A percentile compares a stretch with the other conserved stretches of the same genome.
Evolutionary conservation across 2,888 invertebrate genomes (phyloP).

Genomic region (Thysanoteuthis rhombus): DNA sequence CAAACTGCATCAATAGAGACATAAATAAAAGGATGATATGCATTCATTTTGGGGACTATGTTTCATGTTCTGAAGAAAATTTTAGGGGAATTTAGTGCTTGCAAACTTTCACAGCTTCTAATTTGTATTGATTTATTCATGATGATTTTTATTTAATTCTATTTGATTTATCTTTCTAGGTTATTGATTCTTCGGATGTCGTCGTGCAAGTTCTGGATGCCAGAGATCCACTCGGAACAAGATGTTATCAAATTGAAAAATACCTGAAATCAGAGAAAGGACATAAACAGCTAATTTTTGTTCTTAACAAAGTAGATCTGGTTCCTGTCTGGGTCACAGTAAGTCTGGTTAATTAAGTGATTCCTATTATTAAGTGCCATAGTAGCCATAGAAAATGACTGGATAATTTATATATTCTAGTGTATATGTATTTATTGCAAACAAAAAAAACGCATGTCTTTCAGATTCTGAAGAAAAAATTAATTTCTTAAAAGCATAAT

Average conservation of each 20-base stretch:
- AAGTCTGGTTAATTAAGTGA: slow-evolving; percentile 46
- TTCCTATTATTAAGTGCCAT: too few relatives aligned
- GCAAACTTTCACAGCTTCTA: too few relatives aligned
- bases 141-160: background rate
- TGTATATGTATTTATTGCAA: too few relatives aligned
- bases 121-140: background rate
- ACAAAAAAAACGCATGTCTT: too few relatives aligned
- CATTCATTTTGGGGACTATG: too few relatives aligned
- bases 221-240: slow-evolving; percentile 94
- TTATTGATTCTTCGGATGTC: slow-evolving; percentile 96
- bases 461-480: too few relatives aligned
- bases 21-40: too few relatives aligned
- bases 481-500: too few relatives aligned
- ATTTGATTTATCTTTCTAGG: slow-evolving; percentile 60
- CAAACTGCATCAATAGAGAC: too few relatives aligned
- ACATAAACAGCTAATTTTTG: slow-evolving; percentile 96
- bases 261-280: slow-evolving; percentile 93
- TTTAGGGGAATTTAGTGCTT: background rate
- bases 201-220: slow-evolving; percentile 95
- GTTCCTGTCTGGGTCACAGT: slow-evolving; percentile 96
- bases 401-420: too few relatives aligned
- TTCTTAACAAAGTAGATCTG: slow-evolving; percentile 89
- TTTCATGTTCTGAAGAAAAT: background rate
- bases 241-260: slow-evolving; percentile 90
- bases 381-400: too few relatives aligned